Conservation (phyloP, 2,797 vertebrate genomes). For the Margarornis squamiger region DNA sequence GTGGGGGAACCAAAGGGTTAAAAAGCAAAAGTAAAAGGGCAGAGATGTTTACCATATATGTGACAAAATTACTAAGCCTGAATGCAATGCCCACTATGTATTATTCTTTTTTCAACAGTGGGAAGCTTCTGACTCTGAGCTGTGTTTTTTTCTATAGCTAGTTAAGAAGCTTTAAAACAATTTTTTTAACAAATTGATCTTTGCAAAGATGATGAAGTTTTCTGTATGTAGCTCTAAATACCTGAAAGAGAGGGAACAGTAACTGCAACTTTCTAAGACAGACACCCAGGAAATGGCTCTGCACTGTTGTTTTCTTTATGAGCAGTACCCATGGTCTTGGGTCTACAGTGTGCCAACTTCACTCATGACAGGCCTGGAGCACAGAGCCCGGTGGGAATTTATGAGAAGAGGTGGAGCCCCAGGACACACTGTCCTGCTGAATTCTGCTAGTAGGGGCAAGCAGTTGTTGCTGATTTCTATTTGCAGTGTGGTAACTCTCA, state of each 20-base stretch:
- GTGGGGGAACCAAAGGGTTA: neutral
- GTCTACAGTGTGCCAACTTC: neutral
- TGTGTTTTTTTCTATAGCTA: neutral
- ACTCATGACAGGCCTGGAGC: neutral
- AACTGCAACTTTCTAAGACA: neutral
- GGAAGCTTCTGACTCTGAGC: neutral
- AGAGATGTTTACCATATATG: neutral
- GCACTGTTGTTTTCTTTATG: neutral
- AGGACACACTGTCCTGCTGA: neutral
- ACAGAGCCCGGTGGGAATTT: neutral
- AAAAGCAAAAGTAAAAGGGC: neutral
- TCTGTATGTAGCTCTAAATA: neutral
- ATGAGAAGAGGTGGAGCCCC: neutral
- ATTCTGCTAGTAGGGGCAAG: neutral
- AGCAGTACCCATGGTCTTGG: neutral
- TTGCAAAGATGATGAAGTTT: neutral
- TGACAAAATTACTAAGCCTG: neutral
- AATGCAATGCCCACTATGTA: neutral
- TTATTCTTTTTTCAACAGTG: neutral
- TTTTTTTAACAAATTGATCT: neutral
- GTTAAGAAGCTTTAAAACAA: neutral
- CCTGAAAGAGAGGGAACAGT: neutral
- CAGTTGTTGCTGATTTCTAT: neutral
- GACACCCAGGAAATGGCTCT: neutral
- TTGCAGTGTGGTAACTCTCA: neutral